Conservation (phyloP, 2,113 vertebrate species). For the Hirundichthys speculiger region DNA sequence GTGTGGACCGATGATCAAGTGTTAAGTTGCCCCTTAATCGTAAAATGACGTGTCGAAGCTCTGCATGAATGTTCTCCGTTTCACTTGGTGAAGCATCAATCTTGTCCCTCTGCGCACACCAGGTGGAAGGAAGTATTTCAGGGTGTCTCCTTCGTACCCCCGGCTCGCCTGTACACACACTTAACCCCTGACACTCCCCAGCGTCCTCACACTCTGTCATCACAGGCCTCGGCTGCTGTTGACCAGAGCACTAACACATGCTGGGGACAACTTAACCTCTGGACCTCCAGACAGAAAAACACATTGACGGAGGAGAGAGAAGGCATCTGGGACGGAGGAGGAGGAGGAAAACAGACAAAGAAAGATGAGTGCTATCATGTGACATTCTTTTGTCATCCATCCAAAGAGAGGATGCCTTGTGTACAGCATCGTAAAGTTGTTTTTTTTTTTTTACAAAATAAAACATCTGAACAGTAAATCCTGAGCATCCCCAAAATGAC, state of each 20-base stretch:
- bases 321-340: slow-evolving; percentile 18
- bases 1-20: no score
- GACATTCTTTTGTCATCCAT: not conserved
- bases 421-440: no score
- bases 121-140: slow-evolving; percentile 45
- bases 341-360: not conserved
- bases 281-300: slow-evolving; percentile 63
- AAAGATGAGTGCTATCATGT: not conserved
- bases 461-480: no score
- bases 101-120: slow-evolving; percentile 3
- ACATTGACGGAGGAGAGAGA: slow-evolving; percentile 32
- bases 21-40: no score
- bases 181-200: slow-evolving; percentile 78
- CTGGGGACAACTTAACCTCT: slow-evolving; percentile 79
- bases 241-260: slow-evolving; percentile 72
- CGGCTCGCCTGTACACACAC: slow-evolving; percentile 73
- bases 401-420: not conserved
- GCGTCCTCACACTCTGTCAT: slow-evolving; percentile 73
- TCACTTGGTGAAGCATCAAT: not conserved
- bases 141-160: slow-evolving; percentile 11
- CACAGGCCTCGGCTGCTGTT: slow-evolving; percentile 63
- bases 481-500: no score
- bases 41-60: no score
- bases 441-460: no score
- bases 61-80: not conserved